Base-by-base conservation (phyloP, 2,888 invertebrate genomes). In the Drosophila conformis region DNA sequence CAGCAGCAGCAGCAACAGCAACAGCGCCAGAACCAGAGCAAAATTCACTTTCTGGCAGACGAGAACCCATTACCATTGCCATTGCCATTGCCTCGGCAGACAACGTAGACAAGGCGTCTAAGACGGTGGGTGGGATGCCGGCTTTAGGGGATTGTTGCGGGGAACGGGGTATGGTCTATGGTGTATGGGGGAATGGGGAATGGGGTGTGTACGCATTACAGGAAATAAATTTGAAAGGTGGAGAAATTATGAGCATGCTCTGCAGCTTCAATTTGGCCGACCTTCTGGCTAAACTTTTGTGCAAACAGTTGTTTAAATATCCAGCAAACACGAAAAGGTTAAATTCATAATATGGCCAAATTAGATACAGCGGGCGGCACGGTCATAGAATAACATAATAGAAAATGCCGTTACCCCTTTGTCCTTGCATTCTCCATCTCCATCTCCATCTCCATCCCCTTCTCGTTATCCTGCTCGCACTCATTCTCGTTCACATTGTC, bases 291-390 rank as follows among this genome's bases (percentile, higher is more conserved):
- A 87, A 87, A 90, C 90, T 87, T 87, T 87, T 90, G 84, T 86
- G 87, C 89, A 87, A 87, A 90, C 87, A 90, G 82, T 87, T 87
- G 90, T 89, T 90, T 82, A 89, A 87, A 90, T 87, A 89, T 87
- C 87, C 89, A 88, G 80, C 86, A 86, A 88, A 87, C 87, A 88
- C 84, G 82, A 78, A 87, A 87, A 90, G 87, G 87, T 90, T 90
- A 90, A 90, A 89, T 88, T 90, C 89, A 88, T 87, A 88, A 87
- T 90, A 88, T 90, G 81, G 76, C 77, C 83, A 90, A 86, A 88
- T 90, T 89, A 86, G 89, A 89, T 88, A 82, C 80, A 85, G 74
- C 62, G 67, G 61, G 59, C 62, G 63, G 46, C 59, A 79, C 80
- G 80, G 69, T 67, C 69, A 82, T 80, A 69, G 90, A 78, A 90